Conservation (phyloP, 2,113 vertebrate species). For the Hydropotes inermis region DNA sequence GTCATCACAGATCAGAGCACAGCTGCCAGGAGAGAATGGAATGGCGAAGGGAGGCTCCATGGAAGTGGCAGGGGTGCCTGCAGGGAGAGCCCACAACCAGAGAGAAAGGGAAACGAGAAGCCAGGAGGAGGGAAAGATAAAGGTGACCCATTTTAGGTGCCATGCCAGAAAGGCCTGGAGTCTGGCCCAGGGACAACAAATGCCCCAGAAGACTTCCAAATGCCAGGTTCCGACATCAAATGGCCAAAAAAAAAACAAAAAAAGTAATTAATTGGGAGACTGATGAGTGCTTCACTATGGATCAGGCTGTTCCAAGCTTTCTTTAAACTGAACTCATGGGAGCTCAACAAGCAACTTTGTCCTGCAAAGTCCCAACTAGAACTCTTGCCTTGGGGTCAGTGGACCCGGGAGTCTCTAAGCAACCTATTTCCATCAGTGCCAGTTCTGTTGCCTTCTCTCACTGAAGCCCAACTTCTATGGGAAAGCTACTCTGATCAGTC, state of each 20-base stretch:
- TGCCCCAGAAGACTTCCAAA: neutral
- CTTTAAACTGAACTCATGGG: neutral
- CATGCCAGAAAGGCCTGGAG: neutral
- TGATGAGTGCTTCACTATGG: neutral
- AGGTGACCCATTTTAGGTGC: slow-evolving; percentile 1
- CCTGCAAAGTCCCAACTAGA: neutral
- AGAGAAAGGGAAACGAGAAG: neutral
- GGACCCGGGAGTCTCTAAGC: neutral
- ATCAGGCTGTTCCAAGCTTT: neutral
- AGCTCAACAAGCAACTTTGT: neutral
- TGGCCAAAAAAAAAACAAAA: neutral
- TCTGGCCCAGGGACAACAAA: neutral
- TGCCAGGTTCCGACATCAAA: neutral
- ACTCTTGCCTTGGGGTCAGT: neutral
- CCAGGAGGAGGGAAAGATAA: neutral
- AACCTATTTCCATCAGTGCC: fast-evolving
- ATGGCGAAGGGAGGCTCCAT: neutral
- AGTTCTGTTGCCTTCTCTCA: neutral
- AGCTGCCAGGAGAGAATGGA: neutral
- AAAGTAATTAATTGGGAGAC: neutral
- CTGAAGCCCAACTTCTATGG: fast-evolving
- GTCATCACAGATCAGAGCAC: neutral
- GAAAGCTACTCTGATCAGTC: neutral
- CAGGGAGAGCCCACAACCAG: neutral
- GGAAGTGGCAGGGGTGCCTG: neutral